Percentiles rank a stretch among this genome's conserved stretches.
These are phyloP conservation scores for Caradrina kadenii DNA, from an alignment of 2,888 invertebrate genomes.

Conservation along the genomic window DNA sequence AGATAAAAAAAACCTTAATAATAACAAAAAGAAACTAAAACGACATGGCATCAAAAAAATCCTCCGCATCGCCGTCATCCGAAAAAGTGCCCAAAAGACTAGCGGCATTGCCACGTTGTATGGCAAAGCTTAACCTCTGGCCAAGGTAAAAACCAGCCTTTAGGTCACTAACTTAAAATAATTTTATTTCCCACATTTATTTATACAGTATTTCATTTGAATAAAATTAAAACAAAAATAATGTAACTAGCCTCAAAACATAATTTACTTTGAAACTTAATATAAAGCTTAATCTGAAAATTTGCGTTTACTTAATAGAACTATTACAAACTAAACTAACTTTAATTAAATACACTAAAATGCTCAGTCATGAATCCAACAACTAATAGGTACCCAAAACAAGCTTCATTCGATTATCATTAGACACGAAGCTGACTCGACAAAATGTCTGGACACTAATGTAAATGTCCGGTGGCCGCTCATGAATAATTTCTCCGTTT, in stretches of 20 bases:
- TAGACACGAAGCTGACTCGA: slow-evolving; percentile 41
- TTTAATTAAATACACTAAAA: slow-evolving; percentile 6
- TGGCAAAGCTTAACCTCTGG: no score
- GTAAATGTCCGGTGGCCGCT: slow-evolving; percentile 51
- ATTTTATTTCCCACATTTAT: background rate
- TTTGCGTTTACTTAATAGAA: background rate
- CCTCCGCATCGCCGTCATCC: no score
- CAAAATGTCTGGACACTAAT: slow-evolving; percentile 60
- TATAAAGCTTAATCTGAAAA: background rate
- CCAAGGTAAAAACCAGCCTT: no score
- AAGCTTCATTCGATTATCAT: slow-evolving; percentile 5
- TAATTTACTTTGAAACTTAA: background rate
- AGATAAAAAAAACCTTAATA: no score
- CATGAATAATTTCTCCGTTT: slow-evolving; percentile 64
- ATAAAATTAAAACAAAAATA: no score
- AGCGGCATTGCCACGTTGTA: no score
- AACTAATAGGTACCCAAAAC: background rate
- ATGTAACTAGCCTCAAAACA: background rate
- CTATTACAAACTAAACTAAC: background rate
- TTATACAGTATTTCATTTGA: background rate
- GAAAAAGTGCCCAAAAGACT: no score
- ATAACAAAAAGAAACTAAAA: no score
- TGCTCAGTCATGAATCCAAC: slow-evolving; percentile 9
- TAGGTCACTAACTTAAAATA: background rate
- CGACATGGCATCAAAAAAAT: no score